Percentiles rank a stretch among this genome's conserved stretches.
Evolutionary conservation across 2,113 vertebrate genomes (phyloP).

Genomic region (Stictonetta naevosa): DNA sequence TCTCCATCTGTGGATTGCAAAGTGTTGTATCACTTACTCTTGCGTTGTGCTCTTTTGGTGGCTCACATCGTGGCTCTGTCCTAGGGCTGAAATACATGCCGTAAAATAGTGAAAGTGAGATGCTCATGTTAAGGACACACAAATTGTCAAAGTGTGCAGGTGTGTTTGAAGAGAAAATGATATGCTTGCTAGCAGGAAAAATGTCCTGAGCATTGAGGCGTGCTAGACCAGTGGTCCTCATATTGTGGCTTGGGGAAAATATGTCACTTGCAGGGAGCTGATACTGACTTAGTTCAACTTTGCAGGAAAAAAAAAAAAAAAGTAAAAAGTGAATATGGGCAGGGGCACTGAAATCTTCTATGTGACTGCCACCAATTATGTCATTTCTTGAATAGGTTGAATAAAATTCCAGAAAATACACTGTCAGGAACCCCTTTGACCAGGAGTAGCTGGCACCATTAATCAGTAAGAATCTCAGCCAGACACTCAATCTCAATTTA

Average conservation of each 20-base stretch:
- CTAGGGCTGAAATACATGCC: fast-evolving
- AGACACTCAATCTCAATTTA: conserved; percentile 24
- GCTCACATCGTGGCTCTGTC: fast-evolving
- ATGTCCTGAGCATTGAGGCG: fast-evolving
- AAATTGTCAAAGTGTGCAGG: not conserved
- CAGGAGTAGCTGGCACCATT: not conserved
- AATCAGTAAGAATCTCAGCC: conserved; percentile 20
- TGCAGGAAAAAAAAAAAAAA: not conserved
- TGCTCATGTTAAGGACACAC: not conserved
- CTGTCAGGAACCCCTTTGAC: not conserved
- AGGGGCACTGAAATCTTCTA: not conserved
- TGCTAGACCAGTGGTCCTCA: fast-evolving
- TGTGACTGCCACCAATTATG: not conserved
- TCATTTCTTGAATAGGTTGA: not conserved
- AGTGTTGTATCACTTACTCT: not conserved
- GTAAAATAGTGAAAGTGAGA: not conserved
- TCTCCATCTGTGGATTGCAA: not conserved
- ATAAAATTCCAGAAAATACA: not conserved
- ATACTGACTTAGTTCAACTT: not conserved
- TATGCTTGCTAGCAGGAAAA: not conserved
- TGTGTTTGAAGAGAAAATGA: not conserved
- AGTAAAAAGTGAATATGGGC: not conserved
- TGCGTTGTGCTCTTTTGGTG: not conserved
- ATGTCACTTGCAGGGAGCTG: fast-evolving
- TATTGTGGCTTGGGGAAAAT: not conserved